Percentiles rank a stretch among this genome's conserved stretches.
Conservation (phyloP, 2,888 invertebrate species). For the Seira musarum region DNA sequence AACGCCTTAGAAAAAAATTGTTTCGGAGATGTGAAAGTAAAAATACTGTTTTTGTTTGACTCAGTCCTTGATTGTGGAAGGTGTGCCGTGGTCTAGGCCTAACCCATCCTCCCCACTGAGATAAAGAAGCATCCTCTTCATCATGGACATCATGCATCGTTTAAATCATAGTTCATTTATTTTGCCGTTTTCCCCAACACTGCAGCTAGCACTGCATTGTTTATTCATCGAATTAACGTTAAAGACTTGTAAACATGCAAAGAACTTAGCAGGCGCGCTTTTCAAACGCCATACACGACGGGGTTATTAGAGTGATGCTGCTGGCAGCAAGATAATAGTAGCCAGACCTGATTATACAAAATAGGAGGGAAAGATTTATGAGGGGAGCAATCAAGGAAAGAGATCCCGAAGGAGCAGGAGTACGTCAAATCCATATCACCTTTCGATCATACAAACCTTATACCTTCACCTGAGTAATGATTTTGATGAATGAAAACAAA, state of each 20-base stretch:
- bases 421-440: too few relatives aligned
- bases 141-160: too few relatives aligned
- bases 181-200: background rate
- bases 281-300: background rate
- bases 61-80: background rate
- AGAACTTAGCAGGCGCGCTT: background rate
- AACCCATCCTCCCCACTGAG: background rate
- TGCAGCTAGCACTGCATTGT: background rate
- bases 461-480: background rate
- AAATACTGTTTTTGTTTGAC: background rate
- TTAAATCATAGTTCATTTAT: background rate
- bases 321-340: too few relatives aligned
- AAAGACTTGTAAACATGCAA: background rate
- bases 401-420: background rate
- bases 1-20: background rate
- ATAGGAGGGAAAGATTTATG: background rate
- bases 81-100: background rate
- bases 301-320: too few relatives aligned
- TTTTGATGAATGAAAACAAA: slow-evolving; percentile 31
- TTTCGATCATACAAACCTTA: too few relatives aligned
- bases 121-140: background rate
- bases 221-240: background rate
- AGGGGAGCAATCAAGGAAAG: background rate
- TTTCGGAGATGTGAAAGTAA: background rate
- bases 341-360: too few relatives aligned